Evolutionary conservation across 2,797 vertebrate species (phyloP).

Genomic region (Pipistrellus kuhlii): DNA sequence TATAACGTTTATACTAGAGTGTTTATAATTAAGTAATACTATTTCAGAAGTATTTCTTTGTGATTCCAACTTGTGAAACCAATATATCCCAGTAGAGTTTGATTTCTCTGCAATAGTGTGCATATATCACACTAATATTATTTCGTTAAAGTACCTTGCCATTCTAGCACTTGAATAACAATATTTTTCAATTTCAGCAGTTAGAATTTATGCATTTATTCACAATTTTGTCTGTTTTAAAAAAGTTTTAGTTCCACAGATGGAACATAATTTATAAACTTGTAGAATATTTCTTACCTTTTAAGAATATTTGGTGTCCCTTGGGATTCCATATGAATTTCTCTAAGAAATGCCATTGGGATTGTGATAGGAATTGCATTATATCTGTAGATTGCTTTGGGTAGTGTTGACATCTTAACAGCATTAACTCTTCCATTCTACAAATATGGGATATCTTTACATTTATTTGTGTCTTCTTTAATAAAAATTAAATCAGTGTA

Average conservation of each 20-base stretch:
- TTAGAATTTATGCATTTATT: conserved; percentile 43
- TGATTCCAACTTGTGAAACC: not conserved
- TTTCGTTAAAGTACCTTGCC: conserved; percentile 18
- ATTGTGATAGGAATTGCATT: too few species aligned
- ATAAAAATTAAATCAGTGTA: not conserved
- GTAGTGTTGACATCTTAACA: not conserved
- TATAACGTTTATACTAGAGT: not conserved
- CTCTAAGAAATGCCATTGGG: not conserved
- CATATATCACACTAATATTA: not conserved
- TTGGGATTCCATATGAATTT: not conserved
- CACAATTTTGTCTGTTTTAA: conserved; percentile 21
- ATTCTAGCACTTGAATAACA: conserved; percentile 44
- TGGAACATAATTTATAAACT: not conserved
- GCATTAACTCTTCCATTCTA: not conserved
- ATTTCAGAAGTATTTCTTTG: not conserved
- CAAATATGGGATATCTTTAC: not conserved
- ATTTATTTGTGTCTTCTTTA: not conserved
- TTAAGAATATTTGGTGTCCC: not conserved
- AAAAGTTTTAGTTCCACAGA: not conserved
- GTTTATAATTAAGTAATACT: not conserved
- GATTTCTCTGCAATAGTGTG: not conserved
- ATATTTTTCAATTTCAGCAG: conserved; percentile 23
- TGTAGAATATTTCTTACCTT: not conserved
- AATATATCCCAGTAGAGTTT: not conserved
- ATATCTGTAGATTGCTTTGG: too few species aligned